Conservation (phyloP, 1,140 invertebrate species). For the Ceratitis capitata region DNA sequence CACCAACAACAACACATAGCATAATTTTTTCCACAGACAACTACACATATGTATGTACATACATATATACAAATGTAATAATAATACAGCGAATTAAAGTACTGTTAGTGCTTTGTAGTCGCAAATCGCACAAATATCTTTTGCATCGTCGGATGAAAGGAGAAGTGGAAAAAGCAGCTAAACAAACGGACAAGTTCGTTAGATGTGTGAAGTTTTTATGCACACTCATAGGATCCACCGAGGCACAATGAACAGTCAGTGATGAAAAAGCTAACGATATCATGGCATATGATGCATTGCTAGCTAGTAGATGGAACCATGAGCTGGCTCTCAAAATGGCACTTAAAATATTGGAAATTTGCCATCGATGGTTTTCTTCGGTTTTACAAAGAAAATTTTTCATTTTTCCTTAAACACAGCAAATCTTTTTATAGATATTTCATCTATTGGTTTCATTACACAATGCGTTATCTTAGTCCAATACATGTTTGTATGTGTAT, state of each 20-base stretch:
- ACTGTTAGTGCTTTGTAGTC: not conserved
- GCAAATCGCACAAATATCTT: not conserved
- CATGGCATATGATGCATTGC: too few relatives aligned
- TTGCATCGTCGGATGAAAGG: not conserved
- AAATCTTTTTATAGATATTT: not conserved
- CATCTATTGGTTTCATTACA: not conserved
- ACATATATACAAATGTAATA: not conserved
- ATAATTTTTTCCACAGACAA: not conserved
- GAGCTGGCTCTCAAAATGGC: too few relatives aligned
- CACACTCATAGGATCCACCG: not conserved
- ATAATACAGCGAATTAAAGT: not conserved
- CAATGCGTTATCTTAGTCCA: too few relatives aligned
- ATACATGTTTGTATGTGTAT: not conserved
- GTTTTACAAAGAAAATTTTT: not conserved
- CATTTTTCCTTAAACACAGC: not conserved
- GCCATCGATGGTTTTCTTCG: too few relatives aligned
- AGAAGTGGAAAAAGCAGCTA: not conserved
- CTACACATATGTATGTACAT: not conserved
- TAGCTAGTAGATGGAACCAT: too few relatives aligned
- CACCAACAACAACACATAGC: not conserved
- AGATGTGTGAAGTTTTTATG: not conserved
- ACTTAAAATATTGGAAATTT: too few relatives aligned
- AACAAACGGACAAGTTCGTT: not conserved
- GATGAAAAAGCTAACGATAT: not conserved
- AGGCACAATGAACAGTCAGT: not conserved